Base-by-base conservation (phyloP, 35 echinoderm and acorn worm genomes). In the Strongylocentrotus purpuratus region DNA sequence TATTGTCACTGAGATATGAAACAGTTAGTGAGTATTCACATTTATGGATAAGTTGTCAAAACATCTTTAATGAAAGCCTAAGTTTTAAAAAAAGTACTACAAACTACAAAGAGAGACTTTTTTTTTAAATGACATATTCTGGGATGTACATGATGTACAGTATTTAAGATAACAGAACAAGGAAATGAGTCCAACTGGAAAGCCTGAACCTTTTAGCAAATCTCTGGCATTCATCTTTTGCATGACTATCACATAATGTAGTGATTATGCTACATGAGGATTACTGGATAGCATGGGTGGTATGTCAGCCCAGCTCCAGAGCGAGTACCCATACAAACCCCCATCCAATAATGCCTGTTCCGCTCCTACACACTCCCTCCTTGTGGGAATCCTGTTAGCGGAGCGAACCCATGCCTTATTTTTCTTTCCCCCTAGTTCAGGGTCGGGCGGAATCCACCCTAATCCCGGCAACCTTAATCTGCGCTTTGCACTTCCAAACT, bases 391-490 rank as follows among this genome's bases (percentile, higher is more conserved):
- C 91, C 46, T 14, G 46, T 58, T 58, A 46, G 91, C 48, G 46
- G 91, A 45, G 14, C 33, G 87, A 33, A 89, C 87, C 91, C 31
- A 48, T 47, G 46, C 91, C 45, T 93, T 93, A 93, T 93, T 93
- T 93, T 93, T 93, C 91, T 93, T 93, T 58, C 91, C 48, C 46
- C 91, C 91, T 89, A 58, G 91, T 93, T 93, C 91, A 93, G 91
- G 91, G 91, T 93, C 91, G 48, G 25, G 48, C 91, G 15, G 46
- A 58, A 93, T 93, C 91, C 91, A 13, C 10, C 91, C 45, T 93
- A 93, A 93, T 93, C 91, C 48, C 46, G 13, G 91, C 91, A 33
- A 93, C 45, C 91, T 93, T 93, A 93, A 93, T 93, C 91, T 93
- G 46, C 91, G 91, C 91, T 93, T 93, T 93, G 91, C 91, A 93